phyloP scores from a whole-genome alignment of 2,797 vertebrate species.

The Esox masquinongy region DNA sequence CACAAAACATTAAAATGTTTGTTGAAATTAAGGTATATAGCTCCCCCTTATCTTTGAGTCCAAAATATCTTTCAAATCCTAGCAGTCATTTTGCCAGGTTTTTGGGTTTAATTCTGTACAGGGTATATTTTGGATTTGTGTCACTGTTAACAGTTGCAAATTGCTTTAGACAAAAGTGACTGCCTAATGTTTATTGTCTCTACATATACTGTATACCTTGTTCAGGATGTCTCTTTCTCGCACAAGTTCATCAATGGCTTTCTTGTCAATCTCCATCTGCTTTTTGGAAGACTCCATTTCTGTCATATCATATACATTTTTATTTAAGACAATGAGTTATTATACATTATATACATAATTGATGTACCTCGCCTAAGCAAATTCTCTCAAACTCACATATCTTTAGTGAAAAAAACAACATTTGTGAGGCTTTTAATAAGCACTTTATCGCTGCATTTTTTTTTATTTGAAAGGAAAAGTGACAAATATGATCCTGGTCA shows the following conservation, averaged over 20 bases:
- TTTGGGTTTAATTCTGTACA: not conserved
- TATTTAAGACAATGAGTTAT: slow-evolving; percentile 8
- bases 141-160: not conserved
- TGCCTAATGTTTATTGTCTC: not conserved
- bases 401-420: no score
- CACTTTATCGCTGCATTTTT: no score
- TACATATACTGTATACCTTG: slow-evolving; percentile 76
- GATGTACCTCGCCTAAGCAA: not conserved
- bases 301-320: slow-evolving; percentile 49
- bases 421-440: no score
- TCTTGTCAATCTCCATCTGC: slow-evolving; percentile 86
- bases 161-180: not conserved
- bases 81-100: not conserved
- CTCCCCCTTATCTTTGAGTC: no score
- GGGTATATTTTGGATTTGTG: not conserved
- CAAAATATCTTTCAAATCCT: no score
- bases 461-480: no score
- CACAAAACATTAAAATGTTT: no score
- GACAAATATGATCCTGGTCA: no score
- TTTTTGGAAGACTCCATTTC: slow-evolving; percentile 87
- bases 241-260: slow-evolving; percentile 84
- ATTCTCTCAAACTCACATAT: no score
- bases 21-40: no score
- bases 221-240: slow-evolving; percentile 86
- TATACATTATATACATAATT: not conserved